Percentiles rank a stretch among this genome's conserved stretches.
Conservation (phyloP, 2,113 vertebrate genomes). For the Cynopterus brachyotis region DNA sequence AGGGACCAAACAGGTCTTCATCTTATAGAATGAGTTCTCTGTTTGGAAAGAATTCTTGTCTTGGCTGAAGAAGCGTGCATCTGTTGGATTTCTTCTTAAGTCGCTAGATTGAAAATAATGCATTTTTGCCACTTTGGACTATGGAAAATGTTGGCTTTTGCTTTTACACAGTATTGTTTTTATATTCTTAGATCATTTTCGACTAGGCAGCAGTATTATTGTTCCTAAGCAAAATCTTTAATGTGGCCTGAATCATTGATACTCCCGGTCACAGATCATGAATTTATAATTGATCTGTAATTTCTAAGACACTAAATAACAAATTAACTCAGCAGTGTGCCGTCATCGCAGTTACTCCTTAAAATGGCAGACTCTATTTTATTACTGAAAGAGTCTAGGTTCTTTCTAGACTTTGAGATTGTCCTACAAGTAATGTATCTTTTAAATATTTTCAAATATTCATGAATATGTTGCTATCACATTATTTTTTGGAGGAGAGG, state of each 20-base stretch:
- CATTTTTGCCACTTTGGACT: not conserved
- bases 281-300: not conserved
- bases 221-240: constrained; percentile 9
- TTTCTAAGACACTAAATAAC: not conserved
- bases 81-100: constrained; percentile 35
- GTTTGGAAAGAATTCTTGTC: constrained; percentile 10
- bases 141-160: not conserved
- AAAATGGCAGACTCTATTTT: not conserved
- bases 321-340: not conserved
- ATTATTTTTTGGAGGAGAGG: not conserved
- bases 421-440: not conserved
- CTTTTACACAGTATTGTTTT: not conserved
- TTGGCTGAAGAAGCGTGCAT: not conserved
- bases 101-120: constrained; percentile 23
- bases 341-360: not conserved
- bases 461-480: not conserved
- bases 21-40: not conserved
- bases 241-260: not conserved
- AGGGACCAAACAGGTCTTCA: constrained; percentile 6
- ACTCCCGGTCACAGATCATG: not conserved
- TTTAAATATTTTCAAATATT: not conserved
- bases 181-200: not conserved
- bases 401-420: constrained; percentile 10
- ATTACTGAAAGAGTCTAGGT: not conserved
- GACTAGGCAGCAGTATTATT: not conserved